Evolutionary conservation across 2,888 invertebrate genomes (phyloP).

Genomic region (Trichogramma dendrolimi): DNA sequence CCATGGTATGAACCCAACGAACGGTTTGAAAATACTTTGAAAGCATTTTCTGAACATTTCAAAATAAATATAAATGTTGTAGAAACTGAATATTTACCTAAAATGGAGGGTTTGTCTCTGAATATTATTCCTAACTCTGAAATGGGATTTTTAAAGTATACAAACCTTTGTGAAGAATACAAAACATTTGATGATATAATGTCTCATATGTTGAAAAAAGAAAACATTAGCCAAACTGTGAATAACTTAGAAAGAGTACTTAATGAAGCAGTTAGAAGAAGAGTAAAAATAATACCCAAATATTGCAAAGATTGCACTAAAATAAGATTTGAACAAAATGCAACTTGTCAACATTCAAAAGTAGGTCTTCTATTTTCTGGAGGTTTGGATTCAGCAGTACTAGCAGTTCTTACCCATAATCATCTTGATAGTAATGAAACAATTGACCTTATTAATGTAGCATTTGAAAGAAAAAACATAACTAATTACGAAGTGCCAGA

Average conservation of each 20-base stretch:
- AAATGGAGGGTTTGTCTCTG: slow-evolving; percentile 10
- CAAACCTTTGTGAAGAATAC: slow-evolving; percentile 35
- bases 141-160: slow-evolving; percentile 32
- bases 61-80: slow-evolving; percentile 42
- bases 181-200: slow-evolving; percentile 49
- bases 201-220: slow-evolving; percentile 50
- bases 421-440: slow-evolving; percentile 62
- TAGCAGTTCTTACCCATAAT: slow-evolving; percentile 76
- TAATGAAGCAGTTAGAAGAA: slow-evolving; percentile 58
- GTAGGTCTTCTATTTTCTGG: slow-evolving; percentile 90
- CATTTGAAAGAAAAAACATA: slow-evolving; percentile 63
- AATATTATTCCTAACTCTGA: slow-evolving; percentile 17
- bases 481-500: slow-evolving; percentile 73
- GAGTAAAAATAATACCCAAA: slow-evolving; percentile 61
- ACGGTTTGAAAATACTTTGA: slow-evolving; percentile 45
- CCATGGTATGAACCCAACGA: slow-evolving; percentile 50
- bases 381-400: slow-evolving; percentile 90
- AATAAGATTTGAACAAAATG: slow-evolving; percentile 28
- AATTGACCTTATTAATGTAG: slow-evolving; percentile 93
- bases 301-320: slow-evolving; percentile 61
- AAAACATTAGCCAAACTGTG: slow-evolving; percentile 51
- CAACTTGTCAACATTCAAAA: slow-evolving; percentile 54
- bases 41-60: slow-evolving; percentile 45
- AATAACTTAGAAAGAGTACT: slow-evolving; percentile 55
- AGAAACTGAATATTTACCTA: slow-evolving; percentile 33